Evolutionary conservation across 2,888 invertebrate genomes (phyloP), one percentile per base, ranked within the genome.

Genomic region (Phragmatobia fuliginosa): DNA sequence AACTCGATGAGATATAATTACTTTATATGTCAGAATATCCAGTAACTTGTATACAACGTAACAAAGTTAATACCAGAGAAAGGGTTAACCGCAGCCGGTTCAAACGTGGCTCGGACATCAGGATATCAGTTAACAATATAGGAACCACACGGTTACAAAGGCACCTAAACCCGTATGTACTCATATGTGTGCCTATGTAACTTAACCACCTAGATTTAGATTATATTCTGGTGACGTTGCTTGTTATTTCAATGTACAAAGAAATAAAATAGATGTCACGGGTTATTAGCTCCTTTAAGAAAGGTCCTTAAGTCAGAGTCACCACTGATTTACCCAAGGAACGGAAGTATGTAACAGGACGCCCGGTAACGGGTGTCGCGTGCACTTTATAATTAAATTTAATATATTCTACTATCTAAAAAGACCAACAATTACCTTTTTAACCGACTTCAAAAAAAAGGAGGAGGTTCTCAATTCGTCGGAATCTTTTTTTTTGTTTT

Each of bases 21-120:
- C 28, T 31, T 52, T 33, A 25, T 36, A 36, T 61, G n/a, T 41
- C n/a, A 61, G 14, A 0, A 38, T 16, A 7, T 2, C 10, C 45
- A 11, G 62, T 49, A n/a, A 52, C 41, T 72, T 76, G 76, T 21
- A 38, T 62, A 49, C 78, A 76, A 73, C 73, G 73, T 69, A 67
- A 69, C 75, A 66, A 73, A 75, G 76, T 79, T 78, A 75, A 83
- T 82, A 75, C 64, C 74, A 71, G 67, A 62, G 68, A 58, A 61
- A 60, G 62, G 80, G 80, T 72, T 75, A 75, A 78, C 83, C 78
- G 76, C 79, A 74, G 74, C 72, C 31, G n/a, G 25, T 58, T 62
- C 68, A 71, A 70, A 68, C 63, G 59, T 25, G 68, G 60, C 61
- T 36, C 5, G 63, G 45, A 62, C 63, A 58, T 18, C 31, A 58